phyloP scores from a whole-genome alignment of 2,113 vertebrate genomes.

The Paramormyrops kingsleyae region DNA sequence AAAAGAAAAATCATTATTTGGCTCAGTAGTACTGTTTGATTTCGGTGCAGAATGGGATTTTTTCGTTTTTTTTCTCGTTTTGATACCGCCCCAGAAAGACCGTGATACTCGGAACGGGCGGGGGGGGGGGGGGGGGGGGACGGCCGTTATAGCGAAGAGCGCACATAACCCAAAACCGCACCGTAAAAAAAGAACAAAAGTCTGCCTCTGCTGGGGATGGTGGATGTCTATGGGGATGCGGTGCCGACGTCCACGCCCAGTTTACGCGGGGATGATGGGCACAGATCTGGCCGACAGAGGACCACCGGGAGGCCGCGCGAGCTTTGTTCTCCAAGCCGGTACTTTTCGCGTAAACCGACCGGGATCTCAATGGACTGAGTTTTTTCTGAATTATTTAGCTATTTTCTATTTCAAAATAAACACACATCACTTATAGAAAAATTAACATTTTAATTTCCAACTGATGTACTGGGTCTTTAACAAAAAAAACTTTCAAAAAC shows the following conservation, averaged over 20 bases:
- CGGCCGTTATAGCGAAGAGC: neutral
- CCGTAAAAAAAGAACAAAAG: neutral
- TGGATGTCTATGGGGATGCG: neutral
- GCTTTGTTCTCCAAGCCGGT: neutral
- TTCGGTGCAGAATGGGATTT: neutral
- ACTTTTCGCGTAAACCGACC: neutral
- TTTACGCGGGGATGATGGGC: neutral
- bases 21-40: neutral
- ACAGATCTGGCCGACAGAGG: neutral
- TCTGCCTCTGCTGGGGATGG: neutral
- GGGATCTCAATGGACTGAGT: neutral
- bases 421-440: neutral
- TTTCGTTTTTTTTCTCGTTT: neutral
- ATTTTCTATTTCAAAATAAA: neutral
- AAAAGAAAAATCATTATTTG: neutral
- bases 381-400: neutral
- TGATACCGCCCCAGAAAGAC: neutral
- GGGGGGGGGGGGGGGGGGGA: neutral
- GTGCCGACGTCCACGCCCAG: neutral
- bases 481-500: neutral
- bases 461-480: neutral
- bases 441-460: neutral
- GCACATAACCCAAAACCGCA: neutral
- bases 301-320: neutral
- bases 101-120: neutral